phyloP scores from a whole-genome alignment of 2,113 vertebrate genomes.

The Elgaria multicarinata region DNA sequence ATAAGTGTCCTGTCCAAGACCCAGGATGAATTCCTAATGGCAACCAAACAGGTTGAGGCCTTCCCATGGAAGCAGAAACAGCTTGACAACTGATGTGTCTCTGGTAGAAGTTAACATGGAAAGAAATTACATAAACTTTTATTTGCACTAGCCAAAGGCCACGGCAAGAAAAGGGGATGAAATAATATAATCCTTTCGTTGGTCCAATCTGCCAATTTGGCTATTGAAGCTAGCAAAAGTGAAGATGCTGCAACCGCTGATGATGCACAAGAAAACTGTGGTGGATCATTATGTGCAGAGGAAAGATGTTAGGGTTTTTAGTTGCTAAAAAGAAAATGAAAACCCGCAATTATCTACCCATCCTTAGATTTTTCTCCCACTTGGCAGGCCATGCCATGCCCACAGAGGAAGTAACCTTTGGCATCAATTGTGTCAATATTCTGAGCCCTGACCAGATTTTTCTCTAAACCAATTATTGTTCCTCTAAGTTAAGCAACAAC shows the following conservation, averaged over 20 bases:
- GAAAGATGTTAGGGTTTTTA: slow-evolving; percentile 6
- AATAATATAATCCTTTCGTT: not conserved
- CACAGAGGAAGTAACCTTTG: slow-evolving; percentile 38
- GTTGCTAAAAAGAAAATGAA: slow-evolving; percentile 30
- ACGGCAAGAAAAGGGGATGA: not conserved
- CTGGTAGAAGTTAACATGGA: not conserved
- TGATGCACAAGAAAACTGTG: slow-evolving; percentile 5
- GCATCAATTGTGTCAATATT: slow-evolving; percentile 32
- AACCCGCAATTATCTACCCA: slow-evolving; percentile 28
- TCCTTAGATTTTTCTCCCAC: not conserved
- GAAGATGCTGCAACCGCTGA: slow-evolving; percentile 9
- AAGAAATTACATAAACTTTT: slow-evolving; percentile 14
- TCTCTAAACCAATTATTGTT: slow-evolving; percentile 17
- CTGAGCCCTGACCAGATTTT: slow-evolving; percentile 7
- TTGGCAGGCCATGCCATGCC: slow-evolving; percentile 14
- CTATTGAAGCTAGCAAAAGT: slow-evolving; percentile 4
- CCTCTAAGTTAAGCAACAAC: slow-evolving; percentile 8
- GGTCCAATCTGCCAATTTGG: not conserved
- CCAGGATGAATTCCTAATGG: not conserved
- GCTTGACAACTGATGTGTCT: not conserved
- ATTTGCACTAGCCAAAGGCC: not conserved
- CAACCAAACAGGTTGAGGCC: not conserved
- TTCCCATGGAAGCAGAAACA: not conserved
- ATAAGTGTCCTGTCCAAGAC: not conserved
- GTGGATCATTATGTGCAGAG: not conserved